Conservation (phyloP, 2,797 vertebrate species). For the Pteronotus mesoamericanus region DNA sequence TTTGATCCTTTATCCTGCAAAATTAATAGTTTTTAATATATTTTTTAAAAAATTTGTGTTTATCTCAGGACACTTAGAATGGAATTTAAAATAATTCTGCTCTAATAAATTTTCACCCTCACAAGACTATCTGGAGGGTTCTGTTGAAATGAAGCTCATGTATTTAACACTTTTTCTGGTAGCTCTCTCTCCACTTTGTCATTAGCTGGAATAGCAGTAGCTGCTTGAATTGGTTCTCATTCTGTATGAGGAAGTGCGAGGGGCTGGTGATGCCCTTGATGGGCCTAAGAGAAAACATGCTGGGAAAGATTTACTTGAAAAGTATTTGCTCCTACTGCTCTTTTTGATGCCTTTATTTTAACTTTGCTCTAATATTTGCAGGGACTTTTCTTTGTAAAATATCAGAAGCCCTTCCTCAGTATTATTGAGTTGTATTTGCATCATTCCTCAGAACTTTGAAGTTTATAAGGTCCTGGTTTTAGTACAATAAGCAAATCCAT, state of each 20-base stretch:
- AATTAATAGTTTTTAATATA: not conserved
- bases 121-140: not conserved
- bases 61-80: not conserved
- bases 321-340: not conserved
- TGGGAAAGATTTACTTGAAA: not conserved
- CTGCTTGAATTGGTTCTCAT: not conserved
- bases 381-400: not conserved
- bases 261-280: not conserved
- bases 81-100: not conserved
- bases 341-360: not conserved
- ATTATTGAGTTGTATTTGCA: not conserved
- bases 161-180: not conserved
- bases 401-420: not conserved
- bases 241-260: not conserved
- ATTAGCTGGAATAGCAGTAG: not conserved
- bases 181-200: not conserved
- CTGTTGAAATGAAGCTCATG: not conserved
- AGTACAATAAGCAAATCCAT: not conserved
- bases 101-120: not conserved
- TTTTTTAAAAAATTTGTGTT: conserved; percentile 7
- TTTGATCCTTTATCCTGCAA: not conserved
- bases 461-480: not conserved
- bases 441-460: not conserved
- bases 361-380: not conserved
- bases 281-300: not conserved